Base-by-base conservation (phyloP, 2,113 vertebrate genomes). In the Laticauda colubrina region DNA sequence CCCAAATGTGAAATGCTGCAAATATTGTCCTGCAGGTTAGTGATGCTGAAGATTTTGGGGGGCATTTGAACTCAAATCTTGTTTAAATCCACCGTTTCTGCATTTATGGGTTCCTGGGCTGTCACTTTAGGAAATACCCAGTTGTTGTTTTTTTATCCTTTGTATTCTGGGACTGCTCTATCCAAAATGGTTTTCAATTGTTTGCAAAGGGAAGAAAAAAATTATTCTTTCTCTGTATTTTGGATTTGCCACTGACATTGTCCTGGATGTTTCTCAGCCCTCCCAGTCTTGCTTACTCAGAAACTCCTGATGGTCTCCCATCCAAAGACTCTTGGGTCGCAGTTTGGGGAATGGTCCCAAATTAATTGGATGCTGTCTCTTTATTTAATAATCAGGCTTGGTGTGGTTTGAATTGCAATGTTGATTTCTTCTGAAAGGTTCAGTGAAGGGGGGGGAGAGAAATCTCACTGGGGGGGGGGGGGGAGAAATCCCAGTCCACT, bases 11-110 rank as follows among this genome's bases (percentile, higher is more conserved):
- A 90, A 15, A 85, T 97, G 96, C 93, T 97, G 96, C 11, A 20
- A 1, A 0, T 93, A 95, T 0, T 97, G 96, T 59, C 45, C 24
- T 1, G 87, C 96, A 91, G 96, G 96, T 97, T 91, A 96, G 96
- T 88, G 51, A 59, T 3, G 3, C 26, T 34, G 9, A 1, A 9
- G 61, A 3, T 3, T 24, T 51, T 8, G 43, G 45, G 10, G 3
- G 20, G n/a, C 1, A 56, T 20, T 85, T 7, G 39, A 21, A 45
- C 39, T 3, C 39, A 85, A n/a, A 75, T 20, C 15, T 20, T 34
- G 14, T 75, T 20, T 39, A 1, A 20, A 75, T 75, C 15, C 69
- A 39, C 69, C 2, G 5, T 20, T 39, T 20, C 69, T 34, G 18
- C 2, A 3, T 75, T 75, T 39, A 24, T 24, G 45, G 14, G 3